Percentiles rank a stretch among this genome's conserved stretches.
Conservation (phyloP, 2,888 invertebrate species). For the Ectropis crepuscularia region DNA sequence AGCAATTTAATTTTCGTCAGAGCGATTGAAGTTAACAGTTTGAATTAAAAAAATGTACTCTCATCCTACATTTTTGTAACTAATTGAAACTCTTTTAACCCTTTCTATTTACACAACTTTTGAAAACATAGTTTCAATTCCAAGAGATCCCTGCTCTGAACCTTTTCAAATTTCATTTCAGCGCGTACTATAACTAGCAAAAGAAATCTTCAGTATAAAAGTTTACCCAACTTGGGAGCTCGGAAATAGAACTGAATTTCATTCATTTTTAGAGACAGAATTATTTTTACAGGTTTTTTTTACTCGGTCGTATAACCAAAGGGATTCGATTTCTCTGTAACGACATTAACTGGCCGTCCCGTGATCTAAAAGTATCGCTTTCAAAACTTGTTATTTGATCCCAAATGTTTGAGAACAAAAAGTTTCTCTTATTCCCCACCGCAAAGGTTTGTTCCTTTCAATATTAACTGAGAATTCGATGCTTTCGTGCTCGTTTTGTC, state of each 20-base stretch:
- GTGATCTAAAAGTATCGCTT: conserved; percentile 31
- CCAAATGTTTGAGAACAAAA: conserved; percentile 36
- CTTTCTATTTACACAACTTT: neutral
- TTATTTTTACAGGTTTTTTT: conserved; percentile 17
- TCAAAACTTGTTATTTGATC: conserved; percentile 36
- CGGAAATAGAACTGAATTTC: conserved; percentile 2
- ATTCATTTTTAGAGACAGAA: conserved; percentile 16
- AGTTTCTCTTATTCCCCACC: conserved; percentile 29
- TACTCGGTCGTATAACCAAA: conserved; percentile 18
- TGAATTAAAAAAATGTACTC: no score
- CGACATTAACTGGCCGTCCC: conserved; percentile 29
- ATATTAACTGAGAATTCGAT: conserved; percentile 31
- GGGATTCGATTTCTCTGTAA: conserved; percentile 27
- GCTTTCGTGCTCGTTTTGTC: conserved; percentile 17
- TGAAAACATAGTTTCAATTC: neutral
- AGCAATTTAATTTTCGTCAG: no score
- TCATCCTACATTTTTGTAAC: no score
- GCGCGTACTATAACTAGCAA: conserved; percentile 2
- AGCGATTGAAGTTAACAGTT: no score
- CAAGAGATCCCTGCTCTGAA: neutral
- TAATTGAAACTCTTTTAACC: no score
- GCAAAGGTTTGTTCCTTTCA: conserved; percentile 31
- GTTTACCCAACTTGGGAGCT: conserved; percentile 5
- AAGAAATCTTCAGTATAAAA: conserved; percentile 12
- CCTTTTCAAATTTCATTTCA: conserved; percentile 9